Percentiles rank a stretch among this genome's conserved stretches.
Conservation (phyloP, 2,113 vertebrate genomes). For the Trogon melanurus region DNA sequence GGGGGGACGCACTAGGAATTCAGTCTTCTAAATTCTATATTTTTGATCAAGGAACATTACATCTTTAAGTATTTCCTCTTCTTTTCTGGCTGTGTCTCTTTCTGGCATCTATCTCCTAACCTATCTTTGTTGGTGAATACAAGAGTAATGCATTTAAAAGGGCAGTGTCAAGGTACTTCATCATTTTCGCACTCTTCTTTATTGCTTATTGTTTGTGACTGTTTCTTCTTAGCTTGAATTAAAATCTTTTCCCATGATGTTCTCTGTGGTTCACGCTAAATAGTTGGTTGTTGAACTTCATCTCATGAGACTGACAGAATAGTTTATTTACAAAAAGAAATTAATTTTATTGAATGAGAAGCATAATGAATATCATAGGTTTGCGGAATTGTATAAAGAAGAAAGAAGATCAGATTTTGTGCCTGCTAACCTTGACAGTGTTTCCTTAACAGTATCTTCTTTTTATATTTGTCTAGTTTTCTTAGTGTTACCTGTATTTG, state of each 20-base stretch:
- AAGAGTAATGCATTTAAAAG: slow-evolving; percentile 51
- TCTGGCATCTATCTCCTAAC: slow-evolving; percentile 30
- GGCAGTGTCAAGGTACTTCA: background rate
- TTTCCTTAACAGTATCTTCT: background rate
- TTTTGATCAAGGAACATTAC: background rate
- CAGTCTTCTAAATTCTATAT: background rate
- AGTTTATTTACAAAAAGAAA: background rate
- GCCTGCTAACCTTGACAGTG: background rate
- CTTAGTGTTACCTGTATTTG: background rate
- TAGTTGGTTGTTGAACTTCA: background rate
- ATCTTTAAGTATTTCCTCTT: slow-evolving; percentile 8
- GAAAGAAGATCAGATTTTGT: background rate
- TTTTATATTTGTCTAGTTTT: background rate
- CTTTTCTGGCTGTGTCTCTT: slow-evolving; percentile 13
- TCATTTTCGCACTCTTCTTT: slow-evolving; percentile 31
- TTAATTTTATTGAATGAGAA: background rate
- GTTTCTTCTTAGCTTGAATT: background rate
- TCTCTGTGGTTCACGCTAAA: background rate
- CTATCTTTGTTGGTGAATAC: background rate
- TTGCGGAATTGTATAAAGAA: background rate
- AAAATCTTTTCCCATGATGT: background rate
- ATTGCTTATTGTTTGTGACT: background rate
- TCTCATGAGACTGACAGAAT: background rate
- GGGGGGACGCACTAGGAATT: background rate
- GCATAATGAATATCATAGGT: background rate